Percentiles rank a stretch among this genome's conserved stretches.
Evolutionary conservation across 2,797 vertebrate species (phyloP).

Genomic region (Sebastes hubbsi): DNA sequence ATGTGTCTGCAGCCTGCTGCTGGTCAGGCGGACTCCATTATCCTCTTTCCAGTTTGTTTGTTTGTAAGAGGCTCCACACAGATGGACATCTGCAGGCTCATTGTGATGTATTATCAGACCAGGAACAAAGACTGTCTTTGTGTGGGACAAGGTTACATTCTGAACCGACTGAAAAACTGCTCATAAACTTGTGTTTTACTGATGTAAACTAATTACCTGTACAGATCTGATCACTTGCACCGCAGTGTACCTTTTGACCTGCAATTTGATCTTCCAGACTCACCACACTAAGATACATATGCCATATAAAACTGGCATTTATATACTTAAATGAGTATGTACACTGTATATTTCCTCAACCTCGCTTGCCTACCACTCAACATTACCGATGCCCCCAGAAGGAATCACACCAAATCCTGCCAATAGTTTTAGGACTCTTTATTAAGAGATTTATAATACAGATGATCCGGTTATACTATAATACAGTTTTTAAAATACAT

Average conservation of each 20-base stretch:
- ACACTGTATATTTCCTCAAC: too few species aligned
- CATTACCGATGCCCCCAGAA: neutral
- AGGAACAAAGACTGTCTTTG: neutral
- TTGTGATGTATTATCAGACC: neutral
- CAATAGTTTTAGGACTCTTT: constrained; percentile 49
- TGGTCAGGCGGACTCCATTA: constrained; percentile 56
- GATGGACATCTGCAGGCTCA: neutral
- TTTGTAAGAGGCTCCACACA: constrained; percentile 6
- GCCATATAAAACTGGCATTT: too few species aligned
- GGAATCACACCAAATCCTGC: neutral
- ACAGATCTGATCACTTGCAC: neutral
- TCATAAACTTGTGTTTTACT: neutral
- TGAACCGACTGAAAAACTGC: neutral
- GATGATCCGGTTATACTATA: neutral
- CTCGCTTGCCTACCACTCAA: neutral
- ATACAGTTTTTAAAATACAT: constrained; percentile 10
- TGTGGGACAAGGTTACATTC: neutral
- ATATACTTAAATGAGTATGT: too few species aligned
- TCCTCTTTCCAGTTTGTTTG: neutral
- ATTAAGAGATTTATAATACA: constrained; percentile 58
- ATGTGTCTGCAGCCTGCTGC: neutral
- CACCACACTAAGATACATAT: too few species aligned
- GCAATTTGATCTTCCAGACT: neutral
- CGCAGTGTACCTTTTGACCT: neutral
- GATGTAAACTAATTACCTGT: neutral